A percentile compares a stretch with the other conserved stretches of the same genome.
phyloP scores from a whole-genome alignment of 2,888 invertebrate species.

The Protophormia terraenovae region DNA sequence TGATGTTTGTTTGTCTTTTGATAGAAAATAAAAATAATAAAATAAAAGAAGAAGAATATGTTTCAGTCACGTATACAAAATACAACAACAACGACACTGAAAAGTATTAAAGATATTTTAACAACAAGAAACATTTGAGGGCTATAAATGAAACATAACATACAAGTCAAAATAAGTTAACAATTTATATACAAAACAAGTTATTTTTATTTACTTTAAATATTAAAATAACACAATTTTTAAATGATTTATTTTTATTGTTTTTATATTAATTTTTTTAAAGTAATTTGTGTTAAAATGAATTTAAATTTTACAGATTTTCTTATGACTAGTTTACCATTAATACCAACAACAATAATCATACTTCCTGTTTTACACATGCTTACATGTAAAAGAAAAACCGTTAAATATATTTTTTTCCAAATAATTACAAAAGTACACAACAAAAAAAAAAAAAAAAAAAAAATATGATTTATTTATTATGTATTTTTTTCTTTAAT shows the following conservation, averaged over 20 bases:
- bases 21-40: slow-evolving; percentile 25
- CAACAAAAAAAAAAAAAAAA: background rate
- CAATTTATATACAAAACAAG: slow-evolving; percentile 17
- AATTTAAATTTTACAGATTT: too few species aligned
- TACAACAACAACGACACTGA: slow-evolving; percentile 2
- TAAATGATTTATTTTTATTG: background rate
- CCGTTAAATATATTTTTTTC: slow-evolving; percentile 33
- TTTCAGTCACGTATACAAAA: slow-evolving; percentile 47
- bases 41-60: background rate
- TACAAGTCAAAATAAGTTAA: slow-evolving; percentile 12
- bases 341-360: too few species aligned
- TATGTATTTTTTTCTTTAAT: slow-evolving; percentile 9
- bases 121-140: background rate
- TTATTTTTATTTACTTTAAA: background rate
- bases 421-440: background rate
- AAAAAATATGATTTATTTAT: slow-evolving; percentile 24
- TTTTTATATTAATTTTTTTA: too few species aligned
- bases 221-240: background rate
- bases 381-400: background rate
- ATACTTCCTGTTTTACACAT: slow-evolving; percentile 35
- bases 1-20: slow-evolving; percentile 39
- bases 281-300: too few species aligned
- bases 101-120: background rate
- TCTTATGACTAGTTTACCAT: too few species aligned
- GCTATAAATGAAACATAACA: slow-evolving; percentile 22